Conservation (phyloP, 2,797 vertebrate species). For the Lacerta agilis region DNA sequence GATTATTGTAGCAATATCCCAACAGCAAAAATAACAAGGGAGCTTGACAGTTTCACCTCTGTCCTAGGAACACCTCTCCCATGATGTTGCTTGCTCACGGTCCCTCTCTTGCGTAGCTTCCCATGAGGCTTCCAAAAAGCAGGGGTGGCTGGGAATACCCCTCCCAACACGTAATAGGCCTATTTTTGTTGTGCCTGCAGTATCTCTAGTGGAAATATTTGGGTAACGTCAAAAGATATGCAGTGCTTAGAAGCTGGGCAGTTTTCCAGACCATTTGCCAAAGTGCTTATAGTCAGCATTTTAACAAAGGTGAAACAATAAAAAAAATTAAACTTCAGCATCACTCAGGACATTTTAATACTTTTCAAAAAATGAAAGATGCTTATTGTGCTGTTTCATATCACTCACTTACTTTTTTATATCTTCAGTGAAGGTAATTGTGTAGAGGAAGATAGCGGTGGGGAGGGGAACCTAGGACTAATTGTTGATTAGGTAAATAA, state of each 20-base stretch:
- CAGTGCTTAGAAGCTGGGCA: not conserved
- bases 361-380: not conserved
- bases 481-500: not conserved
- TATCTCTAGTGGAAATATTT: slow-evolving; percentile 15
- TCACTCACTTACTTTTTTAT: not conserved
- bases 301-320: slow-evolving; percentile 23
- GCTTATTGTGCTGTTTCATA: not conserved
- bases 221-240: slow-evolving; percentile 14
- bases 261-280: slow-evolving; percentile 8
- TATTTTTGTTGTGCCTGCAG: slow-evolving; percentile 39
- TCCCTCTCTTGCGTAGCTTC: too few species aligned
- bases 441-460: not conserved
- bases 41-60: too few species aligned
- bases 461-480: not conserved
- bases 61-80: too few species aligned
- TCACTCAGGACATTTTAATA: not conserved
- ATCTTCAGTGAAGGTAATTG: not conserved
- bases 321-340: rapidly evolving
- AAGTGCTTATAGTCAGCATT: not conserved
- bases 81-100: too few species aligned
- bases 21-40: too few species aligned
- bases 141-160: too few species aligned
- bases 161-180: too few species aligned
- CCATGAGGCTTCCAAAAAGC: too few species aligned
- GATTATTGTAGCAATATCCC: too few species aligned